A percentile compares a stretch with the other conserved stretches of the same genome.
Conservation (phyloP, 1,140 invertebrate species). For the Bombus waltoni region DNA sequence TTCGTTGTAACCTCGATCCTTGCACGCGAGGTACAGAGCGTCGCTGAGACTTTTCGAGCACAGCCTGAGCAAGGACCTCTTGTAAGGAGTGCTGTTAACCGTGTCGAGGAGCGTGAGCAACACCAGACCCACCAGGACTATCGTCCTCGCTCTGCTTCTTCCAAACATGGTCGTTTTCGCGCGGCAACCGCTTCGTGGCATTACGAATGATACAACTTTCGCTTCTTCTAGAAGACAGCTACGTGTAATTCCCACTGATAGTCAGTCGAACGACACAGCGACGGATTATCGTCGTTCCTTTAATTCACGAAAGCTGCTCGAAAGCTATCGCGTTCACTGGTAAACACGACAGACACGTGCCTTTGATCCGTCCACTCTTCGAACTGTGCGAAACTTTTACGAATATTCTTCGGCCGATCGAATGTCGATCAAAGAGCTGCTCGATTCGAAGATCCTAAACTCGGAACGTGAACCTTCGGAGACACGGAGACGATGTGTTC, state of each 20-base stretch:
- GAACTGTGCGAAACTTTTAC: too few species aligned
- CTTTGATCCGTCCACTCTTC: too few species aligned
- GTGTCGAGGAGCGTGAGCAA: conserved; percentile 48
- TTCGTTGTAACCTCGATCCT: conserved; percentile 73
- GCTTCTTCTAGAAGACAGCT: neutral
- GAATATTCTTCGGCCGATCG: neutral
- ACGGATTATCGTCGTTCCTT: too few species aligned
- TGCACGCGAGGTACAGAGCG: conserved; percentile 69
- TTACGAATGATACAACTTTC: neutral
- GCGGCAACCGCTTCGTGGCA: conserved; percentile 9
- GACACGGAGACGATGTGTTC: neutral
- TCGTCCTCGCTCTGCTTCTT: conserved; percentile 5
- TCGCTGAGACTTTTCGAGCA: conserved; percentile 75
- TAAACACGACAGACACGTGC: too few species aligned
- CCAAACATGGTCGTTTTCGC: neutral
- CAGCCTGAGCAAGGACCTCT: conserved; percentile 58
- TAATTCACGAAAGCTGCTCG: too few species aligned
- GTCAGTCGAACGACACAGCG: too few species aligned
- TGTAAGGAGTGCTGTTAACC: conserved; percentile 20
- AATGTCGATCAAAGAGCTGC: neutral
- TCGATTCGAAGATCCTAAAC: neutral
- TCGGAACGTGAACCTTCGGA: neutral
- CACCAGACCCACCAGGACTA: conserved; percentile 43
- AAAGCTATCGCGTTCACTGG: too few species aligned
- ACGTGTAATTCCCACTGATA: too few species aligned